A percentile compares a stretch with the other conserved stretches of the same genome.
phyloP scores from a whole-genome alignment of 2,888 invertebrate genomes.

The Stenoptilia bipunctidactyla region DNA sequence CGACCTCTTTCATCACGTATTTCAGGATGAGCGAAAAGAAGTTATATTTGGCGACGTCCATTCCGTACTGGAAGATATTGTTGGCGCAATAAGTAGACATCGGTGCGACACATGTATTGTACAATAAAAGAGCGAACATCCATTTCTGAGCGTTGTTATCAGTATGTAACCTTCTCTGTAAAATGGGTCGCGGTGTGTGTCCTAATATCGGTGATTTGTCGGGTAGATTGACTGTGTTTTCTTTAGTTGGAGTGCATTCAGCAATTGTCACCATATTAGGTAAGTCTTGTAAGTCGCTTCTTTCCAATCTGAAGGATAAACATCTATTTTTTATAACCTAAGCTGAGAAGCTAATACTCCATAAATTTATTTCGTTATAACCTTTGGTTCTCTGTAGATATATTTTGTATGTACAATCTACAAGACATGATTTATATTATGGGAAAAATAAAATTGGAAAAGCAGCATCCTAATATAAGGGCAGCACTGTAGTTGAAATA shows the following conservation, averaged over 20 bases:
- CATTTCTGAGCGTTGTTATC: constrained; percentile 36
- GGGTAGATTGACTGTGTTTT: too few relatives aligned
- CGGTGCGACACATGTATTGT: constrained; percentile 53
- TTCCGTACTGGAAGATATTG: constrained; percentile 47
- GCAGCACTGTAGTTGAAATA: too few relatives aligned
- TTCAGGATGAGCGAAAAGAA: constrained; percentile 38
- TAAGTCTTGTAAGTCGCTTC: neutral
- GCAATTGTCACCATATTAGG: neutral
- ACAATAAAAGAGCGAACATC: constrained; percentile 53
- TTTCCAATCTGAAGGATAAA: too few relatives aligned
- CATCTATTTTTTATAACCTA: too few relatives aligned
- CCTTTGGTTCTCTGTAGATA: too few relatives aligned
- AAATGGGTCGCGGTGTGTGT: constrained; percentile 12
- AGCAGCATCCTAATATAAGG: too few relatives aligned
- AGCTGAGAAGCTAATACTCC: too few relatives aligned
- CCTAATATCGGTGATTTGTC: neutral
- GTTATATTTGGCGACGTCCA: constrained; percentile 56
- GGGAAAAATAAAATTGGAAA: too few relatives aligned
- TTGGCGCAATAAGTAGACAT: constrained; percentile 55
- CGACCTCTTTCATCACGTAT: constrained; percentile 47
- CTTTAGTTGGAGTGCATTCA: neutral
- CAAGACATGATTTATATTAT: too few relatives aligned
- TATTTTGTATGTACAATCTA: too few relatives aligned
- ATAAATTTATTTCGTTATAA: too few relatives aligned
- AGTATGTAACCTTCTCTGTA: constrained; percentile 17